phyloP scores from a whole-genome alignment of 1,140 invertebrate genomes.

The Drosophila pseudoobscura region DNA sequence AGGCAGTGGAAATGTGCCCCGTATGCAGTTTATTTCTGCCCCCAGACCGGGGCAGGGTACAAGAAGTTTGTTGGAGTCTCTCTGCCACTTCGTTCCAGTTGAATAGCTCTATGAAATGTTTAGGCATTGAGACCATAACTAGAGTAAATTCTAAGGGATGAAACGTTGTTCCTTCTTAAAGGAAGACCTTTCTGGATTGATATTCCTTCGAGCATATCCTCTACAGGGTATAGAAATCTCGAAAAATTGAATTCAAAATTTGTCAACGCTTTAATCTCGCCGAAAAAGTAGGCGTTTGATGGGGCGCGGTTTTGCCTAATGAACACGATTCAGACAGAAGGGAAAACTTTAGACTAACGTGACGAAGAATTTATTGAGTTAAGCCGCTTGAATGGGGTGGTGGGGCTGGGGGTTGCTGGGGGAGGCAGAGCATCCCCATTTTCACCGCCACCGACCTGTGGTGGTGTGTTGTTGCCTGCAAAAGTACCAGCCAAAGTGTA shows the following conservation, averaged over 20 bases:
- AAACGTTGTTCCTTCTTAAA: no score
- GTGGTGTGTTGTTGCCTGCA: conserved; percentile 37
- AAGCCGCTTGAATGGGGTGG: conserved; percentile 19
- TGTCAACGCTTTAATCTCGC: conserved; percentile 4
- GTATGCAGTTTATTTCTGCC: conserved; percentile 32
- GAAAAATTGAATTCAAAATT: background rate
- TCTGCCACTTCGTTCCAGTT: no score
- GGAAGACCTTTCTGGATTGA: no score
- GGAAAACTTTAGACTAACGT: conserved; percentile 51
- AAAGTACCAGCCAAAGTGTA: conserved; percentile 1
- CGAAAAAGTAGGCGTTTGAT: conserved; percentile 9
- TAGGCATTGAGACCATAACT: no score
- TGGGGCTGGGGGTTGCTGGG: conserved; percentile 13
- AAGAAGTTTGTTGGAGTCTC: no score
- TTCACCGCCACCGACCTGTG: conserved; percentile 36
- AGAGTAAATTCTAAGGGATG: no score
- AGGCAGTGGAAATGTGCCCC: conserved; percentile 23
- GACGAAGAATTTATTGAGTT: conserved; percentile 49
- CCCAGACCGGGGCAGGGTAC: background rate
- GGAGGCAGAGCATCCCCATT: conserved; percentile 43
- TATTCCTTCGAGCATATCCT: background rate
- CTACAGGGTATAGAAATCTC: background rate
- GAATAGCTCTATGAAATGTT: no score
- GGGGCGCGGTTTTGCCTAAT: conserved; percentile 41
- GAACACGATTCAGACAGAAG: conserved; percentile 38